Conservation (phyloP, 2,113 vertebrate species). For the Panurus biarmicus region DNA sequence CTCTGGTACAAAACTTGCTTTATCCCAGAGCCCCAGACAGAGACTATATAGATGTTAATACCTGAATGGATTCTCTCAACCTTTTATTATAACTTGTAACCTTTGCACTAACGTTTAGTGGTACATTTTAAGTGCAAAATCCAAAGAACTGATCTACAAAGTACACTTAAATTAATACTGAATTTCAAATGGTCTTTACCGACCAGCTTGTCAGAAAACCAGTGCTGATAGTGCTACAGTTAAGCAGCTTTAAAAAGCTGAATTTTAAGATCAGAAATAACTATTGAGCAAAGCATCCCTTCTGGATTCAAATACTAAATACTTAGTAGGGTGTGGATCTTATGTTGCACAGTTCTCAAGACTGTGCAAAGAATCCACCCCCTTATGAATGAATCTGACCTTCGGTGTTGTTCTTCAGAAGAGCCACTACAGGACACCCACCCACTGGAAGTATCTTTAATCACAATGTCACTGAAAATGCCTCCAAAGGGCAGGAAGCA, state of each 20-base stretch:
- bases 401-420: background rate
- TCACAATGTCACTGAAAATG: background rate
- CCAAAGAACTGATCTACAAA: background rate
- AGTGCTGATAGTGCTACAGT: background rate
- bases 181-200: background rate
- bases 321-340: background rate
- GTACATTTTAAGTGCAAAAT: background rate
- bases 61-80: background rate
- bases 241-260: background rate
- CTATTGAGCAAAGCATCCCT: background rate
- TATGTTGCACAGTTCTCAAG: accelerated
- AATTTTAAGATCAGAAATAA: background rate
- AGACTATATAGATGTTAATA: background rate
- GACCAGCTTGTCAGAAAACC: background rate
- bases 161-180: background rate
- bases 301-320: background rate
- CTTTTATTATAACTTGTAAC: background rate
- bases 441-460: background rate
- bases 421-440: background rate
- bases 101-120: background rate
- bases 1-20: background rate
- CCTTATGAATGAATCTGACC: background rate
- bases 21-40: background rate
- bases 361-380: background rate
- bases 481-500: background rate